phyloP scores from a whole-genome alignment of 2,888 invertebrate genomes.

The Cancer borealis region DNA sequence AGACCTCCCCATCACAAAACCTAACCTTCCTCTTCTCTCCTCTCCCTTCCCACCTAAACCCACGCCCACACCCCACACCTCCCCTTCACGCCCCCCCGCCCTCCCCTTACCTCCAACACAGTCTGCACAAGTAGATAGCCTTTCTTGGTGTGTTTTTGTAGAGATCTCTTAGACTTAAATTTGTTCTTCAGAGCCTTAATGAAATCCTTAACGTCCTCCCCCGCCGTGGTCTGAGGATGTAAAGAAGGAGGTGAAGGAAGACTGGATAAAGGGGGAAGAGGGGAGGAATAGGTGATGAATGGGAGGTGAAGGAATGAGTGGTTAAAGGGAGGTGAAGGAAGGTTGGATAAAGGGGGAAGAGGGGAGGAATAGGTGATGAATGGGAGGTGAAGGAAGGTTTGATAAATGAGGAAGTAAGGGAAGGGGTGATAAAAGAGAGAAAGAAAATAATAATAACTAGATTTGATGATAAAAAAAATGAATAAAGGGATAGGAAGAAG shows the following conservation, averaged over 20 bases:
- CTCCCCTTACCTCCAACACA: constrained; percentile 88
- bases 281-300: no score
- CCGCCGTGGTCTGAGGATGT: constrained; percentile 91
- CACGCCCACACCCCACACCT: no score
- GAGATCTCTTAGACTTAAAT: constrained; percentile 97
- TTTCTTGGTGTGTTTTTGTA: constrained; percentile 96
- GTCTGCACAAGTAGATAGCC: constrained; percentile 98
- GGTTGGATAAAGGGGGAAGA: not conserved
- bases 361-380: no score
- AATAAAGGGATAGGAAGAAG: not conserved
- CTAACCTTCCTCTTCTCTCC: not conserved
- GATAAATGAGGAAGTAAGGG: no score
- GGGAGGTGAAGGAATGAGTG: no score
- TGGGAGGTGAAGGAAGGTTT: no score
- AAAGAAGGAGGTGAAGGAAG: no score
- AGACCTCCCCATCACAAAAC: not conserved
- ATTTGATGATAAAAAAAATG: not conserved
- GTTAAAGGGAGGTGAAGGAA: no score
- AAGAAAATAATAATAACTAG: not conserved
- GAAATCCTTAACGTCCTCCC: constrained; percentile 98
- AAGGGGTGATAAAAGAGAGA: not conserved
- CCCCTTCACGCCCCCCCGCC: not conserved
- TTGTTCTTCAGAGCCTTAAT: constrained; percentile 97
- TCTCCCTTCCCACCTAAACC: not conserved
- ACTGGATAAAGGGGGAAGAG: not conserved